phyloP scores from a whole-genome alignment of 2,113 vertebrate species.

The Calcarius ornatus region DNA sequence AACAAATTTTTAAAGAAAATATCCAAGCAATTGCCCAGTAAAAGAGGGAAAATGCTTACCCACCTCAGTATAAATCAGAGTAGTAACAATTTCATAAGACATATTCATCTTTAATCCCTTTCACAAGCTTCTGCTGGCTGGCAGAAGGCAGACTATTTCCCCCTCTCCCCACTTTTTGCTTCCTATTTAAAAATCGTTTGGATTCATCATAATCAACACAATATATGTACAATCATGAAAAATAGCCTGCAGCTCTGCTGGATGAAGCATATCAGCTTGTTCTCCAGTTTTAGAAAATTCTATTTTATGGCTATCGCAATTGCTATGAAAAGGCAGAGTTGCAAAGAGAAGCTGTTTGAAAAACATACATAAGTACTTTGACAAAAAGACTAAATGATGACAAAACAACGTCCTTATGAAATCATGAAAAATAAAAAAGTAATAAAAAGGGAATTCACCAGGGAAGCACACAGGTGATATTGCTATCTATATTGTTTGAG shows the following conservation, averaged over 20 bases:
- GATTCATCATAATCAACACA: conserved; percentile 63
- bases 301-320: conserved; percentile 30
- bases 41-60: background rate
- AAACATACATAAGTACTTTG: background rate
- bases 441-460: background rate
- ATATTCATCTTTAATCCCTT: background rate
- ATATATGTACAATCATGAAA: conserved; percentile 56
- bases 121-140: background rate
- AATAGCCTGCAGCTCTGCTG: conserved; percentile 52
- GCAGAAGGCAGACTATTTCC: background rate
- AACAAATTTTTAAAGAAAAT: background rate
- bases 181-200: conserved; percentile 30
- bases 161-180: background rate
- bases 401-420: conserved; percentile 30
- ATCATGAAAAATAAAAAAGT: background rate
- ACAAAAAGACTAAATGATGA: conserved; percentile 13
- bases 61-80: background rate
- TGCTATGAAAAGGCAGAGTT: background rate
- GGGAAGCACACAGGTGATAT: background rate
- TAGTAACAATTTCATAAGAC: background rate
- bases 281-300: conserved; percentile 57
- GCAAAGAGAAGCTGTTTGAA: background rate
- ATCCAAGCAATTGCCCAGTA: background rate
- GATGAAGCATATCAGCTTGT: conserved; percentile 45
- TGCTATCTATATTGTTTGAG: background rate